phyloP scores from a whole-genome alignment of 2,113 vertebrate species.

The Pelobates fuscus region DNA sequence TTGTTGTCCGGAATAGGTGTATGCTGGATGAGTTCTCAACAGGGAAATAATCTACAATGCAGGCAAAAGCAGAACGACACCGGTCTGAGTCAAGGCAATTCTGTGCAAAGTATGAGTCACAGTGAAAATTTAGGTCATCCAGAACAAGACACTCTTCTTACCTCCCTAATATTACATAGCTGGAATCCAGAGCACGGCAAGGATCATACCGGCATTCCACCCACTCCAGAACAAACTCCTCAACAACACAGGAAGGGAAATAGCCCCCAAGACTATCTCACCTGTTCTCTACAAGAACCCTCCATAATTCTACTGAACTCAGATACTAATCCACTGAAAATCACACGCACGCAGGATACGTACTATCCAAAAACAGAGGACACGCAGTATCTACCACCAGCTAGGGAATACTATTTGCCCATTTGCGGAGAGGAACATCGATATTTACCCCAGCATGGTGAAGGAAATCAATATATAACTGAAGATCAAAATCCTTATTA shows the following conservation, averaged over 20 bases:
- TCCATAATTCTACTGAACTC: constrained; percentile 78
- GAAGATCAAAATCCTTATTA: no score
- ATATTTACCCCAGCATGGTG: constrained; percentile 62
- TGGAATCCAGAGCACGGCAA: constrained; percentile 80
- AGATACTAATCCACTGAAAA: constrained; percentile 6
- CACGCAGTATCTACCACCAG: constrained; percentile 62
- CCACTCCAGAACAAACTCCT: constrained; percentile 93
- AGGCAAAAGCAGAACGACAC: constrained; percentile 89
- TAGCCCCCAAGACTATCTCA: constrained; percentile 52
- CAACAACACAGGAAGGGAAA: constrained; percentile 86
- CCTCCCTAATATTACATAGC: constrained; percentile 81
- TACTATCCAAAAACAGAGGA: constrained; percentile 56
- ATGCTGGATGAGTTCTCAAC: constrained; percentile 92
- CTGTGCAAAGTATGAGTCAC: constrained; percentile 89
- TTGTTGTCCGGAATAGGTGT: constrained; percentile 89
- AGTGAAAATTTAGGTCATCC: constrained; percentile 59
- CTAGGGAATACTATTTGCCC: constrained; percentile 55
- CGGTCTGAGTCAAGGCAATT: constrained; percentile 81
- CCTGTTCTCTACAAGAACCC: constrained; percentile 63
- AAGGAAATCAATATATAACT: constrained; percentile 12
- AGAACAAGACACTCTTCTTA: constrained; percentile 67
- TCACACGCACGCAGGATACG: no score
- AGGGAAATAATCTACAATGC: constrained; percentile 78
- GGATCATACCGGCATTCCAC: constrained; percentile 83
- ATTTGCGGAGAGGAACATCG: constrained; percentile 62